Evolutionary conservation across 2,797 vertebrate genomes (phyloP).

Genomic region (Pseudochaenichthys georgianus): DNA sequence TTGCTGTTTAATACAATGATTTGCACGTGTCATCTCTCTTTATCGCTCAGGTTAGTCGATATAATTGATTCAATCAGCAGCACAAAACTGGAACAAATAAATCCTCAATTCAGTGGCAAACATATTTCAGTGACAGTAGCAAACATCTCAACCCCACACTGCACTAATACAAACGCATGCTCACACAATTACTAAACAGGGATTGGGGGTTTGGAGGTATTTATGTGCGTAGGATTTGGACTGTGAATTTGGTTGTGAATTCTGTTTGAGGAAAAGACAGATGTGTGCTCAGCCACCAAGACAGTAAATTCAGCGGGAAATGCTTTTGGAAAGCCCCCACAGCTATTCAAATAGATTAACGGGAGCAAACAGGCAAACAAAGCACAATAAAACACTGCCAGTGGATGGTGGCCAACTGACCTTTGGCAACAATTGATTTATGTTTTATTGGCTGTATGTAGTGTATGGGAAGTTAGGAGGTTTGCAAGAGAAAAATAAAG

Average conservation of each 20-base stretch:
- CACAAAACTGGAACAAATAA: constrained; percentile 55
- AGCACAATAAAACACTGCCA: constrained; percentile 68
- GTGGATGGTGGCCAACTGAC: constrained; percentile 70
- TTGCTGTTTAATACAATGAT: constrained; percentile 69
- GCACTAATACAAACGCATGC: constrained; percentile 45
- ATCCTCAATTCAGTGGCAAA: constrained; percentile 56
- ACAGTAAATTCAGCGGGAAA: constrained; percentile 76
- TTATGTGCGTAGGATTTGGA: constrained; percentile 63
- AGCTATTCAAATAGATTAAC: constrained; percentile 84
- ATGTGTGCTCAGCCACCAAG: constrained; percentile 83
- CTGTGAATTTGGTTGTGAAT: constrained; percentile 70
- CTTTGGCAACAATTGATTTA: constrained; percentile 68
- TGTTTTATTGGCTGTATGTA: constrained; percentile 44
- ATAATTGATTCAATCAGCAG: constrained; percentile 77
- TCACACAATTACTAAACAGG: constrained; percentile 64
- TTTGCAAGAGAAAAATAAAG: constrained; percentile 15
- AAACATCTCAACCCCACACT: constrained; percentile 52
- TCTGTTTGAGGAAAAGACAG: constrained; percentile 83
- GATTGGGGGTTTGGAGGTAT: constrained; percentile 56
- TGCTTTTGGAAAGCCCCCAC: constrained; percentile 75
- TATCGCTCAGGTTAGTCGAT: constrained; percentile 75
- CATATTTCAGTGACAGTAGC: constrained; percentile 54
- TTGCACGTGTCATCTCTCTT: constrained; percentile 77
- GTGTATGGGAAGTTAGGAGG: constrained; percentile 26
- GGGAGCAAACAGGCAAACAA: constrained; percentile 75